Conservation (phyloP, 2,113 vertebrate genomes). For the Gallinago media region DNA sequence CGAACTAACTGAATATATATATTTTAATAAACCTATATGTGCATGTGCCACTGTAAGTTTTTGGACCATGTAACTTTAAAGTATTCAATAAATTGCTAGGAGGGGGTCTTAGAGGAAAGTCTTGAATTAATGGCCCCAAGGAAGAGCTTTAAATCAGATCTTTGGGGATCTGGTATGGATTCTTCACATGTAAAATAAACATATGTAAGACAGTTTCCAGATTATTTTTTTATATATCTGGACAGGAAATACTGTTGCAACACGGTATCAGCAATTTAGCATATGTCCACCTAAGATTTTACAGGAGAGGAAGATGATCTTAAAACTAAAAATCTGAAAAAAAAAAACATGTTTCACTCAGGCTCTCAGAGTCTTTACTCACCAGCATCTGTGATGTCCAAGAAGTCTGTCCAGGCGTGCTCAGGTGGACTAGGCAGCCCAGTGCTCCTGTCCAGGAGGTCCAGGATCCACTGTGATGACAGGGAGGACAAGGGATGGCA, state of each 20-base stretch:
- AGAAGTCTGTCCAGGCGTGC: neutral
- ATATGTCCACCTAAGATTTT: neutral
- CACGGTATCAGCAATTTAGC: neutral
- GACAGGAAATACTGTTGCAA: neutral
- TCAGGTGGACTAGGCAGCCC: accelerated
- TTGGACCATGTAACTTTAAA: neutral
- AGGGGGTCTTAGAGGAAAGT: neutral
- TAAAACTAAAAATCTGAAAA: neutral
- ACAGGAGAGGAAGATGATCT: neutral
- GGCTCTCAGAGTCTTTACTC: neutral
- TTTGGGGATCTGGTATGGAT: neutral
- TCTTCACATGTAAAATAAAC: neutral
- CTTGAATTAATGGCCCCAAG: neutral
- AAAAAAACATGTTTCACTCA: neutral
- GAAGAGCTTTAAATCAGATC: neutral
- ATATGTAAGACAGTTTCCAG: neutral
- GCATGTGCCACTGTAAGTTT: neutral
- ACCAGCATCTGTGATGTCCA: neutral
- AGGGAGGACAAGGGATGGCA: neutral
- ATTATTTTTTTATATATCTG: neutral
- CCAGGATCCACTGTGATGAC: neutral
- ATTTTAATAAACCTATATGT: neutral
- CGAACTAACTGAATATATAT: neutral
- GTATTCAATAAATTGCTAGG: neutral
- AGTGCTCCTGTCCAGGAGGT: neutral